Evolutionary conservation across 92 coral and sea anemone species (phyloP), one percentile per base, ranked within the genome.

Genomic region (Paramuricea clavata): DNA sequence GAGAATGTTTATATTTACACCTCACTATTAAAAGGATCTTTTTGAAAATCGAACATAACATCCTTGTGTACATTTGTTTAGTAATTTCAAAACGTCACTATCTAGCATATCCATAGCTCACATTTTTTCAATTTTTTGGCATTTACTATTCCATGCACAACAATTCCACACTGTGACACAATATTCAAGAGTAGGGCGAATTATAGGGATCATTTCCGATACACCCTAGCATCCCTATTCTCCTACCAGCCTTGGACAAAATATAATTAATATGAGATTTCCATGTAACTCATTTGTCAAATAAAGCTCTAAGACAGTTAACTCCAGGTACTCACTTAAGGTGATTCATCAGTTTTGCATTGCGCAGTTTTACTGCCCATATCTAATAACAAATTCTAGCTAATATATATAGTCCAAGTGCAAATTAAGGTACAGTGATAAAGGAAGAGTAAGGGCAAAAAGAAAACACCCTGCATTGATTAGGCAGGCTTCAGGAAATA

Each of bases 161-260:
- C 92, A 76, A 4, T 64, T 64, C 89, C 92, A 89, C 13, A 83
- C 92, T 23, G 57, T 35, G 43, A 25, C 80, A 33, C 92, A 83
- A 49, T 89, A 89, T 25, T 89, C 85, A 28, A 89, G 33, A 16
- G 76, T 65, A 12, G 85, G 92, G 22, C 78, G n/a, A 30, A 89
- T 74, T 2, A 81, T 34, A 32, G 80, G 64, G 39, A 49, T 83
- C 25, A n/a, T 61, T 69, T 28, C 87, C 2, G 17, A 69, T 19
- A 15, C 87, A 68, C 31, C 69, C 39, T 12, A 83, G 77, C 80
- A 83, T 28, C 12, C 87, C 80, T 33, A 83, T 10, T 31, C 87
- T 83, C 30, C 71, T 83, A 21, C 81, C 81, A 49, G 81, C 80
- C 57, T 50, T 83, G 64, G 81, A 83, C 22, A 35, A 10, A 56